Conservation (phyloP, 2,113 vertebrate genomes). For the Ursus arctos region DNA sequence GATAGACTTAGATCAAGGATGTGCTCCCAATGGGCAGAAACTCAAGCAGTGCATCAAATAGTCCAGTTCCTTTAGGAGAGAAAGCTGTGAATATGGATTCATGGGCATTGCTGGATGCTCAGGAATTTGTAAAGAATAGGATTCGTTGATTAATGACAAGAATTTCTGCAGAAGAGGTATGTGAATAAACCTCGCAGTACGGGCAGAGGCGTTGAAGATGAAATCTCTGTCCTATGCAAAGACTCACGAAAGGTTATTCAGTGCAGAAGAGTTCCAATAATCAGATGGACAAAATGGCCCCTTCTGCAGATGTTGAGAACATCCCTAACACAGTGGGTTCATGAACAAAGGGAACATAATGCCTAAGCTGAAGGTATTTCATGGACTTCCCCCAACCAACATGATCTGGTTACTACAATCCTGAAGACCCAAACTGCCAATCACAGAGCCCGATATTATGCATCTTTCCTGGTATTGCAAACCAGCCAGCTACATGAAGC, state of each 20-base stretch:
- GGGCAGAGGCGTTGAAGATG: background rate
- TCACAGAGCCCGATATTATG: background rate
- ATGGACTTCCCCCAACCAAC: background rate
- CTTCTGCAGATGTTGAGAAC: background rate
- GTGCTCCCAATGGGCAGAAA: background rate
- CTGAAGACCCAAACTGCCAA: background rate
- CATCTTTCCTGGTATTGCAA: background rate
- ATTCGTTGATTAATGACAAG: background rate
- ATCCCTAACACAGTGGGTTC: fast-evolving
- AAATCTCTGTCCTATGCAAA: background rate
- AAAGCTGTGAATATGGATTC: background rate
- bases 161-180: background rate
- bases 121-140: background rate
- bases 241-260: background rate
- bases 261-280: background rate
- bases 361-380: background rate
- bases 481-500: background rate
- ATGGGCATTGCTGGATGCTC: background rate
- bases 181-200: background rate
- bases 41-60: background rate
- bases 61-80: background rate
- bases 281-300: background rate
- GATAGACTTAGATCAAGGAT: background rate
- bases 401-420: background rate
- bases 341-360: background rate